Base-by-base conservation (phyloP, 2,797 vertebrate species). In the Neomorphus geoffroyi region DNA sequence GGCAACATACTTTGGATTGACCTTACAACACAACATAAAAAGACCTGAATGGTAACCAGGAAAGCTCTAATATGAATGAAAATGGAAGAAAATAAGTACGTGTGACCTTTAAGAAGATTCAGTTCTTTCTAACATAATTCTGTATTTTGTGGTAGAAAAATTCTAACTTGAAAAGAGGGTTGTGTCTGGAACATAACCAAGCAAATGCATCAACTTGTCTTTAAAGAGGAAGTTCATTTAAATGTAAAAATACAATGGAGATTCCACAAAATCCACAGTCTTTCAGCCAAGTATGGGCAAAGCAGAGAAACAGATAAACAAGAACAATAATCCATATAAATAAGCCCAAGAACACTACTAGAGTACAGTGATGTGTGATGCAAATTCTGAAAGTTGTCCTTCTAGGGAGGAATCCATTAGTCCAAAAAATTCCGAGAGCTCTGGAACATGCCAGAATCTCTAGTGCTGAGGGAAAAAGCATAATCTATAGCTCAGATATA, bases 361-460 rank as follows among this genome's bases (percentile, higher is more conserved):
- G 17, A 45, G 6, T 15, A 45, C 5, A 62, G 16, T 26, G 5
- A n/a, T 2, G 7, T 50, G 16, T 56, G 12, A 56, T 0, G 0
- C 2, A 43, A 57, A 50, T 58, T 54, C 30, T 74, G n/a, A 56
- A 84, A 53, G 13, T n/a, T 33, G 10, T 35, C 9, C 5, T 74
- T 67, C 13, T 23, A 43, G 18, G 3, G 6, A 85, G 9, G 3
- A 18, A 4, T 19, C n/a, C 7, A 13, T 43, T 61, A 65, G 14
- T 56, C 23, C 27, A 46, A 70, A 77, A 66, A 11, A 39, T 87
- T 27, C 30, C 28, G 6, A 72, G n/a, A 66, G 6, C 6, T 50
- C 33, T 27, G 61, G 18, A 77, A n/a, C 4, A 5, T 35, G 35
- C 6, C 32, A 81, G 58, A 81, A 53, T 4, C 6, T 69, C 54